A percentile compares a stretch with the other conserved stretches of the same genome.
Evolutionary conservation across 2,888 invertebrate genomes (phyloP).

Genomic region (Cephus pygmeus): DNA sequence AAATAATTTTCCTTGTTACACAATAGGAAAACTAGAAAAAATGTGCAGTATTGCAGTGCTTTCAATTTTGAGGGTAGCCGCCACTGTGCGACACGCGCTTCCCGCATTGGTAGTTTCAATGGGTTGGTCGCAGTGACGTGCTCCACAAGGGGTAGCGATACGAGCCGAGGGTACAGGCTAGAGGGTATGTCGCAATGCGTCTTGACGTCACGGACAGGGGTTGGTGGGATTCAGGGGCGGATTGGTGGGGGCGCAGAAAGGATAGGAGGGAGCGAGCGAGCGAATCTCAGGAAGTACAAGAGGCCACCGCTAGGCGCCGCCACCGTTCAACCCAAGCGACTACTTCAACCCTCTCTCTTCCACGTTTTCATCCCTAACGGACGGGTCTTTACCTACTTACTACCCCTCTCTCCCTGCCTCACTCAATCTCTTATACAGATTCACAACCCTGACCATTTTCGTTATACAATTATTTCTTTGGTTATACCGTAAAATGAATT

Average conservation of each 20-base stretch:
- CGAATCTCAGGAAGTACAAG: conserved; percentile 34
- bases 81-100: neutral
- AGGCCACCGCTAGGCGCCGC: conserved; percentile 42
- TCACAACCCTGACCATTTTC: neutral
- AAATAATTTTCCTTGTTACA: neutral
- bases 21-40: neutral
- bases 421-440: neutral
- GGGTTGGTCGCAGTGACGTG: conserved; percentile 16
- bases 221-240: conserved; percentile 49
- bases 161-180: conserved; percentile 23
- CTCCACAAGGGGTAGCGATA: conserved; percentile 10
- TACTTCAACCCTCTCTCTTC: conserved; percentile 17
- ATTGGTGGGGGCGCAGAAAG: conserved; percentile 31
- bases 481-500: neutral
- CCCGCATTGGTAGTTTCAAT: conserved; percentile 1
- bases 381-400: conserved; percentile 3
- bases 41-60: neutral
- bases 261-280: conserved; percentile 19
- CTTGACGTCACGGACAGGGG: conserved; percentile 60
- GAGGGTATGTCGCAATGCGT: conserved; percentile 63
- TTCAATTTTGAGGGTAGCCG: neutral
- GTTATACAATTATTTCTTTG: neutral
- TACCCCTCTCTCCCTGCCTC: neutral
- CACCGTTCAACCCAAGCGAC: conserved; percentile 33
- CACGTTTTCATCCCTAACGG: conserved; percentile 22